phyloP scores from a whole-genome alignment of 2,888 invertebrate genomes.

The Ormyrus thymus region DNA sequence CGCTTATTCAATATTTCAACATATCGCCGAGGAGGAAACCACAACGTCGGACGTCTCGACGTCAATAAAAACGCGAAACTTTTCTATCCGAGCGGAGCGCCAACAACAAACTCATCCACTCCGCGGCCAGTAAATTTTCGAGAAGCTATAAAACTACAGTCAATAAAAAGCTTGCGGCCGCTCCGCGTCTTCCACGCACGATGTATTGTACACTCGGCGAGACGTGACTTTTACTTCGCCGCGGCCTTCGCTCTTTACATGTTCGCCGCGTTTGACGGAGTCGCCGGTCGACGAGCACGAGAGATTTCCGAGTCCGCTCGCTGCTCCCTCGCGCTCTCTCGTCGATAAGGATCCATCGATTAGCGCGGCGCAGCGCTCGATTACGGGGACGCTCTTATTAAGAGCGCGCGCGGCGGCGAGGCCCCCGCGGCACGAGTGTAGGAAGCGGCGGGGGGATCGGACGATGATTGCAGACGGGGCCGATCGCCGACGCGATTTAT shows the following conservation, averaged over 20 bases:
- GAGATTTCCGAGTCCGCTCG: no score
- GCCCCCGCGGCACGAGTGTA: slow-evolving; percentile 1
- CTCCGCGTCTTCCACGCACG: no score
- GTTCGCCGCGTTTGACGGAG: not conserved
- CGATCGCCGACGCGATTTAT: not conserved
- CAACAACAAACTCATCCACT: no score
- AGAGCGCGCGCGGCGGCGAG: slow-evolving; percentile 1
- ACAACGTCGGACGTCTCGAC: no score
- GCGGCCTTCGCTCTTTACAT: not conserved
- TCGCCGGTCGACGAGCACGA: no score
- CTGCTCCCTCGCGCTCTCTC: not conserved
- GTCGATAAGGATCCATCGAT: slow-evolving; percentile 48
- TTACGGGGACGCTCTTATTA: slow-evolving; percentile 43
- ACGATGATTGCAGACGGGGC: slow-evolving; percentile 10
- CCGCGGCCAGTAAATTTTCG: no score
- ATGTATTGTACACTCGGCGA: no score
- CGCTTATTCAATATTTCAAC: no score
- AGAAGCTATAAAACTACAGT: not conserved
- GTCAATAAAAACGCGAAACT: no score
- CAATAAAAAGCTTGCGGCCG: not conserved
- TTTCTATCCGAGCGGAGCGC: no score
- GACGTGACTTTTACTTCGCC: no score
- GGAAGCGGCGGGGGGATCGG: not conserved
- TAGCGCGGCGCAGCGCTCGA: slow-evolving; percentile 35
- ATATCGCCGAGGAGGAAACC: no score